Evolutionary conservation across 2,888 invertebrate genomes (phyloP).

Genomic region (Trachelus tabidus): DNA sequence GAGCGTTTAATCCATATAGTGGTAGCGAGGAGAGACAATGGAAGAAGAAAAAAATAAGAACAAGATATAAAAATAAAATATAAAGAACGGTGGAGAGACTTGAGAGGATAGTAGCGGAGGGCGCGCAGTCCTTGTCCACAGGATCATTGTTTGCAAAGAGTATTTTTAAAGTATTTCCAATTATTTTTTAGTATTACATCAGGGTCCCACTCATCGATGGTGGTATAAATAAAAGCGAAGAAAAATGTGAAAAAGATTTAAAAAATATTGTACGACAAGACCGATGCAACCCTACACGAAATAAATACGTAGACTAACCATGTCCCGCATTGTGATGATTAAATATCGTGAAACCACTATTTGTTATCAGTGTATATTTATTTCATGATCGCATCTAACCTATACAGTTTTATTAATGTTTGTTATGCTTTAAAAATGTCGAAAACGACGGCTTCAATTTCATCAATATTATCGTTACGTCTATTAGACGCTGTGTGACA

Average conservation of each 20-base stretch:
- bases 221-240: constrained; percentile 35
- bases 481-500: not conserved
- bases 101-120: not conserved
- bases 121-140: not conserved
- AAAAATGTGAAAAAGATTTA: constrained; percentile 29
- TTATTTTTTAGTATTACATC: constrained; percentile 65
- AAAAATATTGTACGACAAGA: constrained; percentile 24
- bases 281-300: not conserved
- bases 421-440: not conserved
- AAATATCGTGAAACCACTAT: constrained; percentile 52
- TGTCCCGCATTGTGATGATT: constrained; percentile 51
- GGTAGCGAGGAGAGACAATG: not conserved
- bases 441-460: not conserved
- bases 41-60: not conserved
- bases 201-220: constrained; percentile 36
- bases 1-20: not conserved
- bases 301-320: constrained; percentile 24
- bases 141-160: constrained; percentile 60
- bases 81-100: constrained; percentile 14
- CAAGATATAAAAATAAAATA: constrained; percentile 9
- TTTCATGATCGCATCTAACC: not conserved
- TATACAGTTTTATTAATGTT: not conserved
- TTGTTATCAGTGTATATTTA: constrained; percentile 13
- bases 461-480: not conserved
- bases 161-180: constrained; percentile 66